phyloP scores from a whole-genome alignment of 2,888 invertebrate species.

The Polydrusus tereticollis region DNA sequence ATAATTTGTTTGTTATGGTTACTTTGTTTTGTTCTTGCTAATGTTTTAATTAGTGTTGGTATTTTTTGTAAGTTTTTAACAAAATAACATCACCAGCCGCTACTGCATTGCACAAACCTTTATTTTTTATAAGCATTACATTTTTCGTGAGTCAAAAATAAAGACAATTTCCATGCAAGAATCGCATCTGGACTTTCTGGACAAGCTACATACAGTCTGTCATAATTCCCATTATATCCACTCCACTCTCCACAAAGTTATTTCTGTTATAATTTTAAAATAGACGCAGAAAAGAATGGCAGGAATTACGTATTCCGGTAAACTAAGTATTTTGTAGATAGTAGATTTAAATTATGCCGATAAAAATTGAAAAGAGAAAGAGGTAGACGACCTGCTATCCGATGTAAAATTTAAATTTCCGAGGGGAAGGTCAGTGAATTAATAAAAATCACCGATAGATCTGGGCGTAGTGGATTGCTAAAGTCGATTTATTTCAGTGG shows the following conservation, averaged over 20 bases:
- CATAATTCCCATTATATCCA: background rate
- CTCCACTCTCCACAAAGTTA: background rate
- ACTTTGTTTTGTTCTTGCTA: no score
- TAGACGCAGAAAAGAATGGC: conserved; percentile 2
- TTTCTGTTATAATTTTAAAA: conserved; percentile 7
- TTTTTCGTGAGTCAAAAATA: no score
- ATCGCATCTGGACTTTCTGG: background rate
- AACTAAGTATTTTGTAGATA: background rate
- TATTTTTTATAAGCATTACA: no score
- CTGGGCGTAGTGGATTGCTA: no score
- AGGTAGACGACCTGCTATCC: background rate
- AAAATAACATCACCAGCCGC: no score
- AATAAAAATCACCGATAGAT: background rate
- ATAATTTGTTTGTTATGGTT: no score
- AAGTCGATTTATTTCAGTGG: background rate
- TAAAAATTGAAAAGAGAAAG: background rate
- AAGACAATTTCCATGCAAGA: no score
- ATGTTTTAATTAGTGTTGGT: no score
- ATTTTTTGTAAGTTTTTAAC: no score
- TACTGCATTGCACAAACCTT: no score
- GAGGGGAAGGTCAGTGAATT: background rate
- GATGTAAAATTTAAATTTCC: background rate
- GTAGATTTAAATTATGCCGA: no score
- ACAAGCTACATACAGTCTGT: background rate
- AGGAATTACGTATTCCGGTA: background rate